Evolutionary conservation across 2,888 invertebrate genomes (phyloP).

Genomic region (Drosophila tripunctata): DNA sequence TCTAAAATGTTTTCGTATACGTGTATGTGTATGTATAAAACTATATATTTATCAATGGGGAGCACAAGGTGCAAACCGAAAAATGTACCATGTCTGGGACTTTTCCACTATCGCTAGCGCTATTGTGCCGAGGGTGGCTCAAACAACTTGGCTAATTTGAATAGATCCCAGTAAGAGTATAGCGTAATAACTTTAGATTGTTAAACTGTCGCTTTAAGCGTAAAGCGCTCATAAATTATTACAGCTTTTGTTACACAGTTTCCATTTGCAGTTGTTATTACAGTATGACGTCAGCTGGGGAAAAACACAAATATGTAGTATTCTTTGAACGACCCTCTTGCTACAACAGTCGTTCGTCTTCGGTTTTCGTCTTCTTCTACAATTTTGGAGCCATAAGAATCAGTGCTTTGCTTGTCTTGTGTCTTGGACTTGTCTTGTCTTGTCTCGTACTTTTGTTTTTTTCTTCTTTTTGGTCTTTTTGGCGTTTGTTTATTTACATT

Average conservation of each 20-base stretch:
- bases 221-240: background rate
- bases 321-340: constrained; percentile 12
- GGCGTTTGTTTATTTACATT: constrained; percentile 77
- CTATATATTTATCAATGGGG: constrained; percentile 48
- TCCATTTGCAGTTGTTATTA: background rate
- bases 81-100: constrained; percentile 2
- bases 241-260: background rate
- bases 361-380: background rate
- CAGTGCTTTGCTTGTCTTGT: constrained; percentile 35
- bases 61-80: constrained; percentile 33
- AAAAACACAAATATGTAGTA: constrained; percentile 6
- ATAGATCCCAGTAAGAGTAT: too few relatives aligned
- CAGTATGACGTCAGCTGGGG: constrained; percentile 1
- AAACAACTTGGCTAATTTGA: too few relatives aligned
- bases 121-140: too few relatives aligned
- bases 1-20: constrained; percentile 23
- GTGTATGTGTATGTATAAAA: too few relatives aligned
- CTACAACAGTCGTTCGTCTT: constrained; percentile 6
- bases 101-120: background rate
- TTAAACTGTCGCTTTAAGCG: background rate
- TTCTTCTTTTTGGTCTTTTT: constrained; percentile 43
- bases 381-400: constrained; percentile 15
- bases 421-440: constrained; percentile 28
- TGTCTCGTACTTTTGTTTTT: constrained; percentile 36
- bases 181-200: background rate